Evolutionary conservation across 2,888 invertebrate species (phyloP), one percentile per base, ranked within the genome.

Genomic region (Mimas tiliae): DNA sequence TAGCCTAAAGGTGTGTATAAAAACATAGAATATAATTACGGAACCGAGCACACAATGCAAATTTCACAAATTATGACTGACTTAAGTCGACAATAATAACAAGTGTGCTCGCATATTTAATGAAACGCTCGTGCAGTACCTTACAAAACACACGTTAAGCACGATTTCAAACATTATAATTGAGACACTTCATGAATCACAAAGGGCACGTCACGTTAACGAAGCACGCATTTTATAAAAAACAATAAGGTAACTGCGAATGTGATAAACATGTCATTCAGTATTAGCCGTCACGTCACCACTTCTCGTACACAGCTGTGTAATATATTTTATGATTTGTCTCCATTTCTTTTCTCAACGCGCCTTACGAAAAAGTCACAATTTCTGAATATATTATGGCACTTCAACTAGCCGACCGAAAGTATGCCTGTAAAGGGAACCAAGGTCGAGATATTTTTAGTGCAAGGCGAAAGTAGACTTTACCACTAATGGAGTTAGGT

Each of bases 251-350:
- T n/a, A 58, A 42, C 6, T 42, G 42, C 42, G 12, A 38, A 27
- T 27, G 19, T 1, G 16, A 1, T 58, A 7, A 42, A 38, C 19
- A 42, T 42, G 58, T 38, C 38, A 38, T 58, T 58, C 38, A 38
- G 38, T 42, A 42, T 38, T 19, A 42, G 42, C 12, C 9, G 42
- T 58, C 19, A 11, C 19, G 58, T 38, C 55, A 38, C 11, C 34
- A 19, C 19, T 19, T 12, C 3, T 52, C 33, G 52, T 51, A n/a
- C 38, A 11, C 58, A 19, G 38, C 42, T 42, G 38, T 42, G 19
- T 58, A 21, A 42, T 12, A 58, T 55, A 55, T 38, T 55, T 55
- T 55, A 50, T 50, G 16, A 21, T 58, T 19, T 42, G 4, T 38
- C 42, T 50, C 19, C 9, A 50, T 50, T 50, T 19, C 50, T 50